phyloP scores from a whole-genome alignment of 2,797 vertebrate species.

The Melanogrammus aeglefinus region DNA sequence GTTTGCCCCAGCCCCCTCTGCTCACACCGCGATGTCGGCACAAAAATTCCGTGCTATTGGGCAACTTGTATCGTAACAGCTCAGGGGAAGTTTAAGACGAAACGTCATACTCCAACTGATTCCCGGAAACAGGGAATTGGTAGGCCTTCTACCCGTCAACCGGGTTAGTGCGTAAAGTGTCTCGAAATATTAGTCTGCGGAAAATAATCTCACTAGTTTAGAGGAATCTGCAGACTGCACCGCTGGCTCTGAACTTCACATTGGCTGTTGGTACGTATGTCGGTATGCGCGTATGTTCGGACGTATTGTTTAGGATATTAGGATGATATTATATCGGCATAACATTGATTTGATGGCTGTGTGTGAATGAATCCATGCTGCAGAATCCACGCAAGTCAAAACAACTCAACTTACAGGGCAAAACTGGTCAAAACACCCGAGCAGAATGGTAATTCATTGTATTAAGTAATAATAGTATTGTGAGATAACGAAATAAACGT shows the following conservation, averaged over 20 bases:
- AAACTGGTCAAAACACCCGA: no score
- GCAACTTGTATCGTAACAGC: slow-evolving; percentile 38
- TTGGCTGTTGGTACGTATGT: slow-evolving; percentile 53
- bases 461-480: no score
- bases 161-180: not conserved
- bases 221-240: not conserved
- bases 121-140: slow-evolving; percentile 43
- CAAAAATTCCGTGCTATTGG: slow-evolving; percentile 32
- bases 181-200: not conserved
- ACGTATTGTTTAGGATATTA: no score
- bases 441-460: no score
- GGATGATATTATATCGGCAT: no score
- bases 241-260: not conserved
- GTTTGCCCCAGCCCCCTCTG: no score
- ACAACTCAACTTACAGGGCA: no score
- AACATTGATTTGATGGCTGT: no score
- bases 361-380: no score
- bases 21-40: not conserved
- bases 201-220: not conserved
- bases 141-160: not conserved
- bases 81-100: not conserved
- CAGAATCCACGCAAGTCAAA: no score
- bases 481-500: no score
- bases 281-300: slow-evolving; percentile 7
- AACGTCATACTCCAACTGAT: slow-evolving; percentile 38